phyloP scores from a whole-genome alignment of 2,113 vertebrate genomes.

The Zeus faber region DNA sequence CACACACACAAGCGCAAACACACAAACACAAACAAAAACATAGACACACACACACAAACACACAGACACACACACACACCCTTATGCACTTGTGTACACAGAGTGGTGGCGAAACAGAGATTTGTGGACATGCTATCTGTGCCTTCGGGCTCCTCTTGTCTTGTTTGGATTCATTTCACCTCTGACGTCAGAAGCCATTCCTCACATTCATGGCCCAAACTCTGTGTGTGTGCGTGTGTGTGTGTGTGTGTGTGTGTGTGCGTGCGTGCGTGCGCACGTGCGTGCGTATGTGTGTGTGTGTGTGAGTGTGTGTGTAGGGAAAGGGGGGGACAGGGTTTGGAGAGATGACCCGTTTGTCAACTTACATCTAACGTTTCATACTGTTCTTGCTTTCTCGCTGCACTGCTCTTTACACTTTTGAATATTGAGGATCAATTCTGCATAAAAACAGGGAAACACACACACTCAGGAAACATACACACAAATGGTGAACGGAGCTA shows the following conservation, averaged over 20 bases:
- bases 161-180: constrained; percentile 35
- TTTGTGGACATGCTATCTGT: too few species aligned
- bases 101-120: too few species aligned
- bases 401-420: too few species aligned
- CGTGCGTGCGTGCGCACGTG: not conserved
- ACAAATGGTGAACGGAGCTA: constrained; percentile 21
- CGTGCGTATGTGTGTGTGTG: not conserved
- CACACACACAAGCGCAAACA: constrained; percentile 7
- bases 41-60: not conserved
- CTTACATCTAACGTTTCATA: too few species aligned
- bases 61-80: constrained; percentile 11
- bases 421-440: too few species aligned
- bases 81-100: too few species aligned
- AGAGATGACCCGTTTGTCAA: too few species aligned
- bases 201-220: constrained; percentile 18
- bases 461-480: constrained; percentile 1
- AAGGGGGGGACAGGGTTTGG: too few species aligned
- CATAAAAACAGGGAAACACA: constrained; percentile 5
- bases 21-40: not conserved
- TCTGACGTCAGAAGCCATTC: constrained; percentile 36
- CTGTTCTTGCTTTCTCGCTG: too few species aligned
- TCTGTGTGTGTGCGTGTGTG: constrained; percentile 1
- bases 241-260: constrained; percentile 5
- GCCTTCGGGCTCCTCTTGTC: constrained; percentile 27
- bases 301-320: not conserved